A percentile compares a stretch with the other conserved stretches of the same genome.
These are phyloP conservation scores for Drosophila longiperda DNA, from an alignment of 2,888 invertebrate species.

Conservation along the genomic window DNA sequence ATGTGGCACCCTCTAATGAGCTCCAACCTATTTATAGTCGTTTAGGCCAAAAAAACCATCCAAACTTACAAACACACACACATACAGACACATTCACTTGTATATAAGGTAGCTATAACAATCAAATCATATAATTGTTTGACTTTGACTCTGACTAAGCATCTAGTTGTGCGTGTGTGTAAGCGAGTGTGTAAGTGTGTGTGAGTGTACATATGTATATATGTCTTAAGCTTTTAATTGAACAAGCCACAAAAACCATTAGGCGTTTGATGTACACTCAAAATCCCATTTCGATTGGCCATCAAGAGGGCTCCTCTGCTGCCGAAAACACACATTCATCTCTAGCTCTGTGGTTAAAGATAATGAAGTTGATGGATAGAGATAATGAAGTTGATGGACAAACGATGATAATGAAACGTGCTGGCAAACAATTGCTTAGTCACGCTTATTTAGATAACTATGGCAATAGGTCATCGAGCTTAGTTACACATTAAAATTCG, in stretches of 20 bases:
- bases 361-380: neutral
- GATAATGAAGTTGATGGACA: constrained; percentile 57
- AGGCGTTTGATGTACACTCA: constrained; percentile 56
- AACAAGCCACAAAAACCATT: constrained; percentile 71
- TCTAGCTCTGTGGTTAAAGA: neutral
- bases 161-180: neutral
- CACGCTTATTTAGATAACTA: constrained; percentile 53
- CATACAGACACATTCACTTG: constrained; percentile 6
- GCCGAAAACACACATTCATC: constrained; percentile 2
- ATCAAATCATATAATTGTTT: constrained; percentile 56
- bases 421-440: constrained; percentile 57
- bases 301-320: constrained; percentile 34
- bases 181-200: constrained; percentile 3
- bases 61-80: constrained; percentile 13
- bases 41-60: constrained; percentile 16
- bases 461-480: constrained; percentile 74
- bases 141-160: constrained; percentile 24
- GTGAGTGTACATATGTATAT: constrained; percentile 7
- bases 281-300: constrained; percentile 69
- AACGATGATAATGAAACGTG: constrained; percentile 72
- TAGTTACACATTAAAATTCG: constrained; percentile 4
- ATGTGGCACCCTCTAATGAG: constrained; percentile 62
- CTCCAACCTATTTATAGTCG: constrained; percentile 66
- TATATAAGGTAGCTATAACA: constrained; percentile 35
- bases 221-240: constrained; percentile 72